phyloP scores from a whole-genome alignment of 1,140 invertebrate species.

The Drosophila eugracilis region DNA sequence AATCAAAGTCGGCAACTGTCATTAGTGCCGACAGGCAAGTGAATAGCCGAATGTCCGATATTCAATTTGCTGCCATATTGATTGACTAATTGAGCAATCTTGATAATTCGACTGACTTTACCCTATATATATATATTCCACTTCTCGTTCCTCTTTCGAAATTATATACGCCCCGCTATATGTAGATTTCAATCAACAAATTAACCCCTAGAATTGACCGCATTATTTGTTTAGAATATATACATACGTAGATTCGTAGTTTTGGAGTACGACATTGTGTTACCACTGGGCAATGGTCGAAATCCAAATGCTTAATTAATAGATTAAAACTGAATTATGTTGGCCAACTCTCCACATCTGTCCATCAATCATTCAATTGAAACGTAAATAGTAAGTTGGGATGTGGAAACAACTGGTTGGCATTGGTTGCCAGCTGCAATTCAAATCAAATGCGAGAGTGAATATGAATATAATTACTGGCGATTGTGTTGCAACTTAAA shows the following conservation, averaged over 20 bases:
- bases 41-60: constrained; percentile 18
- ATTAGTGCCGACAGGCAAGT: constrained; percentile 28
- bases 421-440: constrained; percentile 28
- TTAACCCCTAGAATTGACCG: constrained; percentile 68
- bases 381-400: constrained; percentile 70
- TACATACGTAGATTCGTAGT: background rate
- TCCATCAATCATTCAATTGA: constrained; percentile 67
- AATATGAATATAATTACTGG: constrained; percentile 61
- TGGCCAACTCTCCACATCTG: constrained; percentile 17
- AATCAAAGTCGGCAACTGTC: constrained; percentile 51
- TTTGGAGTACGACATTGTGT: constrained; percentile 1
- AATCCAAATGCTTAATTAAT: constrained; percentile 75
- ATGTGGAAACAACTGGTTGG: constrained; percentile 3
- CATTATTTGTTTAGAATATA: constrained; percentile 68
- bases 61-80: constrained; percentile 53
- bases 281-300: constrained; percentile 26
- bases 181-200: constrained; percentile 65
- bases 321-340: constrained; percentile 77
- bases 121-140: background rate
- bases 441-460: constrained; percentile 56
- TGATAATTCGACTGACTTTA: constrained; percentile 38
- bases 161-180: constrained; percentile 28
- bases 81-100: constrained; percentile 65
- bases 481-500: constrained; percentile 35
- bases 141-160: background rate